Base-by-base conservation (phyloP, 1,140 invertebrate genomes). In the Magallana gigas region DNA sequence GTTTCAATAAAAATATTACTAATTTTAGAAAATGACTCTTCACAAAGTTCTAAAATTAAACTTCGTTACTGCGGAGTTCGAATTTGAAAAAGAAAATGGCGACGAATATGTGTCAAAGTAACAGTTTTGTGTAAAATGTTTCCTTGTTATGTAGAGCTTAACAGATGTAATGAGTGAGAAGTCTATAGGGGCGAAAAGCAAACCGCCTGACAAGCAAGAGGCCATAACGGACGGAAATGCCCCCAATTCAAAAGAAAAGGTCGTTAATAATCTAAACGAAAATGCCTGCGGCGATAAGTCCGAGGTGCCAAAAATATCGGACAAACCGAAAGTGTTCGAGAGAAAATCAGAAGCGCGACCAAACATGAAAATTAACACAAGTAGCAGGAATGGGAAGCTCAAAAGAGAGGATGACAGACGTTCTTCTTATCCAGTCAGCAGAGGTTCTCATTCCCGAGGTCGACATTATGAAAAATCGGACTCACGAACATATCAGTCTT, bases 161-260 rank as follows among this genome's bases (percentile, higher is more conserved):
- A 29, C 68, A 76, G 68, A 85, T 88, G 87, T 88, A 88, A 88
- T 88, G 87, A 88, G 87, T 85, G 87, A 88, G 59, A 88, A 88
- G 80, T 88, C 87, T 14, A 64, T 88, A 62, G 87, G 87, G n/a
- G 68, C 59, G 76, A 88, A 88, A 71, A 83, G 87, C 62, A 88
- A 88, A 85, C 87, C 87, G 81, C 87, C 87, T 85, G 87, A 88
- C 56, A 81, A 60, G 68, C 87, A 88, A 88, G 83, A 88, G 59
- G 59, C 16, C 36, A 58, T n/a, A n/a, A 59, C 57, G n/a, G 87
- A 88, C 16, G 87, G 87, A 9, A 64, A 56, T 84, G 58, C 29
- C 18, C 8, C n/a, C 12, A 76, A 85, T 48, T 36, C 83, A 48
- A 88, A 88, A 62, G 87, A 88, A 64, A 88, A 88, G 71, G 8